Evolutionary conservation across 2,888 invertebrate genomes (phyloP), one percentile per base, ranked within the genome.

Genomic region (Dicranocentrus wangi): DNA sequence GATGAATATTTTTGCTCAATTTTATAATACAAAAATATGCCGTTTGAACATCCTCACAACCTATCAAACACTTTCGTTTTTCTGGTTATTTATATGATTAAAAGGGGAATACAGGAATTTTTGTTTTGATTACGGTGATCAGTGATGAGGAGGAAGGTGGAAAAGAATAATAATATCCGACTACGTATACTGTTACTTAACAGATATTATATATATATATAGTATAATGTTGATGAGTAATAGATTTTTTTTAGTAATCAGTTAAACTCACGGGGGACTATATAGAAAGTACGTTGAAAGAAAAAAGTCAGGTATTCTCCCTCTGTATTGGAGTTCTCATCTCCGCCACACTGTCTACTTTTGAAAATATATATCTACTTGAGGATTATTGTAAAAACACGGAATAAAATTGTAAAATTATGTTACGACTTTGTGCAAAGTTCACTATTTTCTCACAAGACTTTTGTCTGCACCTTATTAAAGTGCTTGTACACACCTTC

Each of bases 21-120:
- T 73, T 51, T 53, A 28, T 55, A 43, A 25, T 58, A 47, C 43
- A 47, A 28, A 68, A 68, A n/a, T n/a, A n/a, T 47, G 58, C 66
- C 76, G 60, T 55, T 15, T 21, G n/a, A n/a, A 47, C 10, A 47
- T 58, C 27, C 27, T 61, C 63, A 68, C 58, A 76, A 60, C 55
- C 55, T 78, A 61, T 53, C 65, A 78, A 51, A 71, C 70, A 66
- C 71, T 78, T 78, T 78, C 71, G 71, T 71, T 78, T 76, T 77
- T 51, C 39, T 60, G n/a, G 65, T 68, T 55, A 66, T 65, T 76
- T 47, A 63, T 28, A 17, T 61, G 61, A 61, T 61, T 32, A 61
- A 28, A 39, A 42, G 27, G 25, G 25, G 55, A 55, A 10, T 23
- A 55, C 8, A 53, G 1, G 8, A 25, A 55, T 15, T 15, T 7